These are phyloP conservation scores for Anser brachyrhynchus DNA, from an alignment of 2,113 vertebrate genomes.

Conservation along the genomic window DNA sequence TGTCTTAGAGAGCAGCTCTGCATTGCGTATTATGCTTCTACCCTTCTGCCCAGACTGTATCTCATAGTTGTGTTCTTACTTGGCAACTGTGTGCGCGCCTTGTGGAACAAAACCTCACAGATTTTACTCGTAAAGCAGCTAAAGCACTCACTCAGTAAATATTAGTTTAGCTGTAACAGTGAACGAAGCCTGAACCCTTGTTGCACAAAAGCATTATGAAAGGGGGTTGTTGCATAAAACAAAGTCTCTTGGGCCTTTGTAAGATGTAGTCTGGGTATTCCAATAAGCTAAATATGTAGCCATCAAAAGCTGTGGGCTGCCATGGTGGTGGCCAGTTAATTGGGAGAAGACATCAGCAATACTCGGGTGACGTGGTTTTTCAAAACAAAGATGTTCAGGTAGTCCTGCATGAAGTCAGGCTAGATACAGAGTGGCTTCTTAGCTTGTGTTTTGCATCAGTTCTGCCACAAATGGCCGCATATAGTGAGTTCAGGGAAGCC, in stretches of 20 bases:
- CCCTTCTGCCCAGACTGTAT: not conserved
- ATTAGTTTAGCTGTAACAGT: not conserved
- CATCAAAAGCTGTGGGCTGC: not conserved
- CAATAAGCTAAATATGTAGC: not conserved
- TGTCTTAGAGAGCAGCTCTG: not conserved
- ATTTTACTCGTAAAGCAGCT: not conserved
- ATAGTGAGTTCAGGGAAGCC: not conserved
- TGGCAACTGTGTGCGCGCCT: not conserved
- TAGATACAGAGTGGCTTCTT: not conserved
- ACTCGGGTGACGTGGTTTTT: rapidly evolving
- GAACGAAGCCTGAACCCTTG: not conserved
- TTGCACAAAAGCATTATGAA: constrained; percentile 7
- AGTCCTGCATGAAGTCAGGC: not conserved
- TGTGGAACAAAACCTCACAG: not conserved
- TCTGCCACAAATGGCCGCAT: not conserved
- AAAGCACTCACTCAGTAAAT: not conserved
- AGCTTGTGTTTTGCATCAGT: not conserved
- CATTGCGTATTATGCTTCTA: not conserved
- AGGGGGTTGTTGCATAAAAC: not conserved
- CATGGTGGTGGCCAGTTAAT: not conserved
- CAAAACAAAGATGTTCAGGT: not conserved
- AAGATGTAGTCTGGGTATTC: not conserved
- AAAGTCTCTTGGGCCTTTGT: not conserved
- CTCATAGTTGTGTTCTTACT: not conserved
- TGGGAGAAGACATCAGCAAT: not conserved